phyloP scores from a whole-genome alignment of 1,140 invertebrate species.

The Druon quercuslanigerum region DNA sequence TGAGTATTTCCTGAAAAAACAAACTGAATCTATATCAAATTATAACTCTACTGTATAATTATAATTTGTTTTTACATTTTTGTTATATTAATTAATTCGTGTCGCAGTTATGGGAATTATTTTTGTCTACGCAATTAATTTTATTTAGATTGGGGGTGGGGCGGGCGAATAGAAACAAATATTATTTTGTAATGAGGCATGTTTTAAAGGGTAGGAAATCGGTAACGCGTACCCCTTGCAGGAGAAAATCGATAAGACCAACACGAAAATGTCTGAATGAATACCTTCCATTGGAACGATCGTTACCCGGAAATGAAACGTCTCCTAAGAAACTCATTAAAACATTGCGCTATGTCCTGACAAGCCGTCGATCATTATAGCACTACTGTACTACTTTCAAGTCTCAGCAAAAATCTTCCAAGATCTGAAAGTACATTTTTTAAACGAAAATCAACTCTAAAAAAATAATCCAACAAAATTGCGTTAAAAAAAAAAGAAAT shows the following conservation, averaged over 20 bases:
- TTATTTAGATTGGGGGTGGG: too few species aligned
- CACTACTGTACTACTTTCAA: conserved; percentile 3
- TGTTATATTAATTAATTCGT: too few species aligned
- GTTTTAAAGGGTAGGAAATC: not conserved
- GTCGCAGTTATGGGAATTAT: too few species aligned
- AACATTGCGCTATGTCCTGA: conserved; percentile 13
- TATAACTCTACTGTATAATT: too few species aligned
- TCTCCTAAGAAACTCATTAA: conserved; percentile 29
- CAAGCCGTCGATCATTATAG: not conserved
- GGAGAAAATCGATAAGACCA: conserved; percentile 40
- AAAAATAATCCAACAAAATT: too few species aligned
- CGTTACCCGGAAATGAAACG: conserved; percentile 31
- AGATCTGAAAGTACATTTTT: not conserved
- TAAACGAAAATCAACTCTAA: too few species aligned
- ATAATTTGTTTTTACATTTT: too few species aligned
- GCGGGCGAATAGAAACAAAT: not conserved
- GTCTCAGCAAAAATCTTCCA: not conserved
- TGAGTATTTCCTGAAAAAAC: too few species aligned
- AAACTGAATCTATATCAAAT: too few species aligned
- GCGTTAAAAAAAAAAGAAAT: too few species aligned
- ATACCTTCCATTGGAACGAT: conserved; percentile 29
- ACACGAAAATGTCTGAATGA: conserved; percentile 34
- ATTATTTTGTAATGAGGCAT: not conserved
- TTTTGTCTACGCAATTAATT: too few species aligned
- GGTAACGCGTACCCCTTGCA: conserved; percentile 3